Evolutionary conservation across 2,113 vertebrate genomes (phyloP), one percentile per base, ranked within the genome.

Genomic region (Phaethornis superciliosus): DNA sequence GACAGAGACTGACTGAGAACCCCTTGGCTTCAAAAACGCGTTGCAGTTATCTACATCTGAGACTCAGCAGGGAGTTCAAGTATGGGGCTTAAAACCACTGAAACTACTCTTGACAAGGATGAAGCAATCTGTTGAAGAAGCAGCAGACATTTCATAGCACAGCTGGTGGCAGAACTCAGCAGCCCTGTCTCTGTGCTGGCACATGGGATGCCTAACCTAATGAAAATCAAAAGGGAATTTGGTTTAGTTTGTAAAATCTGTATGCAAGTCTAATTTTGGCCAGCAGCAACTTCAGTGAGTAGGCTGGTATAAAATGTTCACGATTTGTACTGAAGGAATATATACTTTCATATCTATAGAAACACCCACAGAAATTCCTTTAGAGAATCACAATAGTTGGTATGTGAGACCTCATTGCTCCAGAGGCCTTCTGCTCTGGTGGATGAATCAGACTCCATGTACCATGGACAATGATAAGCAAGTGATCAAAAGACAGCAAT

Each of bases 301-400:
- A 81, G 92, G 92, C 83, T 90, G 83, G 30, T 95, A 85, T 27
- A 90, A 93, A 94, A 84, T 70, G 77, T 91, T 95, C 89, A 93
- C 76, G 47, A 86, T 83, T 94, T 82, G 30, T 88, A 40, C 82
- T 68, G 75, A 54, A 95, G 79, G 79, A 95, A 95, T 89, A 95
- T 70, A 88, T 89, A 59, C 79, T 88, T 89, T 63, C 77, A 54
- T 78, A 95, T 81, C 59, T 95, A 80, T 47, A 93, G 79, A 82
- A 94, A 95, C 85, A 88, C 90, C 71, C 87, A 89, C 85, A 88
- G 89, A 80, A 77, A 75, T 74, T 94, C 85, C 94, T 88, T 63
- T 18, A 78, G 60, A 93, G 88, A 89, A 63, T 74, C 85, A 94
- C 87, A 94, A 64, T 52, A 78, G 80, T 59, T 56, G 33, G 52